phyloP scores from a whole-genome alignment of 2,113 vertebrate genomes.

The Jaculus jaculus region DNA sequence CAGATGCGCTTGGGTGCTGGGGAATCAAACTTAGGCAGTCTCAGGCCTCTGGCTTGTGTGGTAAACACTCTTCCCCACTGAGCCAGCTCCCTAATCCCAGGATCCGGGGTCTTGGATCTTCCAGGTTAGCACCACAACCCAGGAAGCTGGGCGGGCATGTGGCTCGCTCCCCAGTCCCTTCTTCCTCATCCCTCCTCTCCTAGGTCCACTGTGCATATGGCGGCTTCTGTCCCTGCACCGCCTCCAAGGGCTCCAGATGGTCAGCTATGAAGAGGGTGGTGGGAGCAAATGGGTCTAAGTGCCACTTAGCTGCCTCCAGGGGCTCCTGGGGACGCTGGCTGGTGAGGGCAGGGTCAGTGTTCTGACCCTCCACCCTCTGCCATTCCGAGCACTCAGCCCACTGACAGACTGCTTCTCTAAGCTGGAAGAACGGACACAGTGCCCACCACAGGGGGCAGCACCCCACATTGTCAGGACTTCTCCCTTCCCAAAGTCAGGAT shows the following conservation, averaged over 20 bases:
- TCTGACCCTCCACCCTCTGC: background rate
- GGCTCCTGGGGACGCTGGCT: background rate
- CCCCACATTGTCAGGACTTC: background rate
- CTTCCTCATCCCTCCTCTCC: background rate
- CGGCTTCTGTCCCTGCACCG: background rate
- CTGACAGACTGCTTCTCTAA: background rate
- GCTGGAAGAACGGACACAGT: accelerated
- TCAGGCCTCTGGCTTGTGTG: too few relatives aligned
- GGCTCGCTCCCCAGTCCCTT: background rate
- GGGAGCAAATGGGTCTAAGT: slow-evolving; percentile 46
- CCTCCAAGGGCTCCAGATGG: slow-evolving; percentile 50
- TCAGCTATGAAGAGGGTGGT: background rate
- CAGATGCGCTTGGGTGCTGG: too few relatives aligned
- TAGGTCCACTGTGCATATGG: background rate
- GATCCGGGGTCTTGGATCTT: background rate
- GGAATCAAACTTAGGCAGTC: too few relatives aligned
- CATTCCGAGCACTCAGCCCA: background rate
- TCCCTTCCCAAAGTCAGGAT: background rate
- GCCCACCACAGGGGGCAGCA: accelerated
- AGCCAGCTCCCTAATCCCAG: too few relatives aligned
- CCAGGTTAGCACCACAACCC: background rate
- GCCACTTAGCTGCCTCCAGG: slow-evolving; percentile 41
- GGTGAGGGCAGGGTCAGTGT: background rate
- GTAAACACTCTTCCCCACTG: too few relatives aligned
- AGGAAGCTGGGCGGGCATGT: background rate